Evolutionary conservation across 2,888 invertebrate species (phyloP), one percentile per base, ranked within the genome.

Genomic region (Linnaemya vulpina): DNA sequence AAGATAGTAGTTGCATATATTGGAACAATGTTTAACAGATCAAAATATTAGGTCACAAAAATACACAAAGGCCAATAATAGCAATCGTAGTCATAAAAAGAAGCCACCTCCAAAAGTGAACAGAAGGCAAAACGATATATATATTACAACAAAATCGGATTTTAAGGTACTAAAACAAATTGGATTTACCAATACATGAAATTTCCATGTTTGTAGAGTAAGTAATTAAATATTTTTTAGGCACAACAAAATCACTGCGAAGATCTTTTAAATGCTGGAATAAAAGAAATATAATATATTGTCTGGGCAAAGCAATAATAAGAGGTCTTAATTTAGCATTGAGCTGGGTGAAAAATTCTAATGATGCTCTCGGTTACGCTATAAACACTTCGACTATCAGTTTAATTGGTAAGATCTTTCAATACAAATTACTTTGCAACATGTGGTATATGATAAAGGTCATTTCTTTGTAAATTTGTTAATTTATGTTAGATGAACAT

Each of bases 381-480:
- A 95, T 96, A 15, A 96, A 96, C 89, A 98, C 98, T 30, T 96
- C 96, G 53, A 97, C 98, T n/a, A 95, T 97, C 5, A 94, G 96
- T 90, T 92, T 98, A 81, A 94, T 95, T 87, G 98, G 97, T 96
- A 91, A 93, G 10, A 7, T 35, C 10, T 1, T 11, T 43, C 20
- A 38, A 30, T 30, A 3, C 5, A 3, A 30, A 30, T 5, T 30
- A 3, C 5, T 30, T 30, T 30, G 30, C 30, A 3, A 3, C 30
- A 30, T 30, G 2, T 3, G 5, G 30, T 30, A 30, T 30, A 30
- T 30, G 30, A 5, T 5, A 30, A 30, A 30, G 30, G 30, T 30
- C n/a, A n/a, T n/a, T n/a, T n/a, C n/a, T n/a, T n/a, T n/a, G n/a
- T n/a, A n/a, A n/a, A n/a, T 25, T 53, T 53, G 0, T 53, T 25